These are phyloP conservation scores for Neosilurus hyrtlii DNA, from an alignment of 2,797 vertebrate genomes.

Conservation along the genomic window DNA sequence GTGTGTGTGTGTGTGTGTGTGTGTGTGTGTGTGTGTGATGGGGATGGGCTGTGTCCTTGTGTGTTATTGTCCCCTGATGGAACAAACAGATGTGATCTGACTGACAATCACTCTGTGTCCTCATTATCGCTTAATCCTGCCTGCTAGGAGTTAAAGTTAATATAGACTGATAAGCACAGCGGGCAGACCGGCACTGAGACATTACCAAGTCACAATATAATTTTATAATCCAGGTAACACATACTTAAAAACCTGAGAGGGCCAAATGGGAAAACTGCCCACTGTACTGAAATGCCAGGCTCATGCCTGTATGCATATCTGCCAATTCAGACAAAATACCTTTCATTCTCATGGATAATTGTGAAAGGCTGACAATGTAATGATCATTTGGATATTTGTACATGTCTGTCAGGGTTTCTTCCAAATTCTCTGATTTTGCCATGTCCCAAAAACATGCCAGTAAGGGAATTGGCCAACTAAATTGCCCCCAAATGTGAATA, in stretches of 20 bases:
- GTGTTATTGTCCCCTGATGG: conserved; percentile 60
- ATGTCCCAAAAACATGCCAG: not conserved
- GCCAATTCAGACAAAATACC: not conserved
- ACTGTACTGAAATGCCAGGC: conserved; percentile 10
- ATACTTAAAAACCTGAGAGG: conserved; percentile 7
- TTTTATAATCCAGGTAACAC: conserved; percentile 28
- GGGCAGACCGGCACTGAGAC: conserved; percentile 19
- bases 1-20: too few species aligned
- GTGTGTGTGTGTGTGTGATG: conserved; percentile 58
- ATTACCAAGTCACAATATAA: conserved; percentile 14
- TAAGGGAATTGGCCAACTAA: not conserved
- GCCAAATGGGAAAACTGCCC: conserved; percentile 1
- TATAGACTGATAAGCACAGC: conserved; percentile 44
- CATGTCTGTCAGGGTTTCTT: not conserved
- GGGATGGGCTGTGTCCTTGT: conserved; percentile 69
- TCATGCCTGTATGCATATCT: not conserved
- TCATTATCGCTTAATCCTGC: conserved; percentile 61
- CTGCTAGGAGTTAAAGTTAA: conserved; percentile 52
- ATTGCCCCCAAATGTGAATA: not conserved
- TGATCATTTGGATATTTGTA: conserved; percentile 3
- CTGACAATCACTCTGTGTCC: conserved; percentile 66
- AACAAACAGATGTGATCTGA: conserved; percentile 69
- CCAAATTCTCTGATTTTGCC: not conserved
- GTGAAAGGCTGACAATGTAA: not conserved
- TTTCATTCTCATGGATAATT: not conserved